Evolutionary conservation across 1,140 invertebrate genomes (phyloP), one percentile per base, ranked within the genome.

Genomic region (Drosophila ercepeae): DNA sequence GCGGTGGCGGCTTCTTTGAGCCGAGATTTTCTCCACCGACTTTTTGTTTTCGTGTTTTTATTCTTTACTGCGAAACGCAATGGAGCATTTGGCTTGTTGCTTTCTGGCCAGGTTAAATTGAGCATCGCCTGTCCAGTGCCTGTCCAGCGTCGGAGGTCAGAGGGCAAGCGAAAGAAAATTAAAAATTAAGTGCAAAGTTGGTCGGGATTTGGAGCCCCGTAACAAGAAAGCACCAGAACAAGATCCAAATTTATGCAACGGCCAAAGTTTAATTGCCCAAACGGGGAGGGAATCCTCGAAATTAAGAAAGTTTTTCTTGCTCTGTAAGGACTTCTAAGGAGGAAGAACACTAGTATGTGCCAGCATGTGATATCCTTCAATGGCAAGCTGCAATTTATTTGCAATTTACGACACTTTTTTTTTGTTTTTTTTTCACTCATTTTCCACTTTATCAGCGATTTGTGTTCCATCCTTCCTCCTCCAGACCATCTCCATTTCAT

Each of bases 371-470:
- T 11, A 21, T 25, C 23, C 13, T 13, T 14, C 19, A 9, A 14
- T 6, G 36, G 36, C 36, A 27, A 29, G 46, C 13, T 27, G 63
- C 58, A 74, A 74, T 74, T 74, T 74, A 74, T 74, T 74, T 74
- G 60, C 71, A 74, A 74, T 74, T 75, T 75, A 67, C 52, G 49
- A 64, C 70, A 65, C 39, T 39, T 13, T 39, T 29, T 61, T 41
- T 13, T 25, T 41, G 50, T 46, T 73, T 73, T 21, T 79, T 69
- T 81, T 81, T 45, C 72, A 65, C 74, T 86, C 78, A 88, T 82
- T 88, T 88, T 88, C 75, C 82, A 81, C 77, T 88, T 88, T 75
- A 88, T 82, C 82, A 78, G 82, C 82, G 77, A 88, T 88, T 88
- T 88, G 77, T 69, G 55, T 27, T 25, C 34, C 19, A 8, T 9